Conservation (phyloP, 2,888 invertebrate genomes). For the Liopterus haemorrhoidalis region DNA sequence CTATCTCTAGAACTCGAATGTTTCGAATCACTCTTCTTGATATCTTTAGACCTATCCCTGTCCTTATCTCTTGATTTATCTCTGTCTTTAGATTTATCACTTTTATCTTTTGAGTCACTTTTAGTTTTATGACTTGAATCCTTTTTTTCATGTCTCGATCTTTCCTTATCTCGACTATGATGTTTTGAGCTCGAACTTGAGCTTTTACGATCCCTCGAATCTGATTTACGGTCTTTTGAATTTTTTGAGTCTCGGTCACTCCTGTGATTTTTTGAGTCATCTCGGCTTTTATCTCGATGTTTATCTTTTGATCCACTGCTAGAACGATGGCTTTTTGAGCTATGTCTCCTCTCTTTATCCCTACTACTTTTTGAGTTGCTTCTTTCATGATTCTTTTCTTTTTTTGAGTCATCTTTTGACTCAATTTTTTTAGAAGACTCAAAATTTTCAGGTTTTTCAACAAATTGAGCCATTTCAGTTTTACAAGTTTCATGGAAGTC, state of each 20-base stretch:
- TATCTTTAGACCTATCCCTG: conserved; percentile 23
- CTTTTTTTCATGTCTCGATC: conserved; percentile 36
- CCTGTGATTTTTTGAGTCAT: conserved; percentile 39
- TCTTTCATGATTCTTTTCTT: conserved; percentile 30
- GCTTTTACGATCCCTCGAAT: conserved; percentile 34
- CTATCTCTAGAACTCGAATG: conserved; percentile 36
- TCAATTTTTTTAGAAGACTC: conserved; percentile 8
- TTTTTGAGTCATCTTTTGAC: conserved; percentile 24
- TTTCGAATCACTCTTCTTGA: conserved; percentile 24
- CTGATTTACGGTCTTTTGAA: conserved; percentile 27
- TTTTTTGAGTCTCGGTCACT: conserved; percentile 30
- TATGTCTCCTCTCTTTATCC: conserved; percentile 38
- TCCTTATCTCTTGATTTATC: conserved; percentile 36
- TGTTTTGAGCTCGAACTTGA: conserved; percentile 38
- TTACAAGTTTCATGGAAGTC: no score
- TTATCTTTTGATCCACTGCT: conserved; percentile 33
- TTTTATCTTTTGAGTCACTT: conserved; percentile 28
- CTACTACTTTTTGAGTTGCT: conserved; percentile 31
- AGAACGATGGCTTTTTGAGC: conserved; percentile 8
- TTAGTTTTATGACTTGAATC: conserved; percentile 34
- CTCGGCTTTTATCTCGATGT: conserved; percentile 47
- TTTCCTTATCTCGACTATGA: conserved; percentile 31
- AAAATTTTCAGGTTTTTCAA: conserved; percentile 24
- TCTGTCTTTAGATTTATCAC: conserved; percentile 20
- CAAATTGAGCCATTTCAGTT: no score